Conservation (phyloP, 2,888 invertebrate genomes). For the Amiota mariae region DNA sequence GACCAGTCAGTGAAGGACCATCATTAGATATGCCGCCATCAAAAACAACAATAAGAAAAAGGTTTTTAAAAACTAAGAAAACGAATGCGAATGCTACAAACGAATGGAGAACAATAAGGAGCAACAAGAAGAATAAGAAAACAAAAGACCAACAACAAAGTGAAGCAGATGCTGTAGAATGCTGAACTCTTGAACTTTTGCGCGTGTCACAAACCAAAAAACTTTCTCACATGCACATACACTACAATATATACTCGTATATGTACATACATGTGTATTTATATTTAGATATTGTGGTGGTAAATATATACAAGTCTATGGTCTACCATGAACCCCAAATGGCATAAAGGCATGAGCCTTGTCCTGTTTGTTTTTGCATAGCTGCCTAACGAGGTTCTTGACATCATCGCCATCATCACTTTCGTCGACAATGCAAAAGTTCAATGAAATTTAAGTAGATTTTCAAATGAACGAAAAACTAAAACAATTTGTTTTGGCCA, state of each 20-base stretch:
- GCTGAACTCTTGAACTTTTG: conserved; percentile 62
- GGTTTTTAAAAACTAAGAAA: conserved; percentile 41
- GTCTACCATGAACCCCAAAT: no score
- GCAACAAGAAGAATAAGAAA: conserved; percentile 7
- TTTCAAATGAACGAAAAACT: conserved; percentile 26
- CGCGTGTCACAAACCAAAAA: not conserved
- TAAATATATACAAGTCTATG: no score
- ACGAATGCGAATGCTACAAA: conserved; percentile 58
- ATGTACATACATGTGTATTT: no score
- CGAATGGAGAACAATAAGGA: conserved; percentile 32
- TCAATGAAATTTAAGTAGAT: conserved; percentile 52
- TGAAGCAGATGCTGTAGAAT: conserved; percentile 50
- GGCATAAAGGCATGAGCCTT: not conserved
- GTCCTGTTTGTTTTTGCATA: not conserved
- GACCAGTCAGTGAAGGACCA: no score
- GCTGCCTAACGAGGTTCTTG: conserved; percentile 16
- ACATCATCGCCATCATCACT: conserved; percentile 22
- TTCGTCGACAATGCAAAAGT: conserved; percentile 42
- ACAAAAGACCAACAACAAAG: conserved; percentile 31
- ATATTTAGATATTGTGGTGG: no score
- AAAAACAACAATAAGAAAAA: conserved; percentile 39
- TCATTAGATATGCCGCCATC: conserved; percentile 22
- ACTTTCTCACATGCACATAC: not conserved
- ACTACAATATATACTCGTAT: no score
- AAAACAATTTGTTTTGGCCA: conserved; percentile 31